A percentile compares a stretch with the other conserved stretches of the same genome.
These are phyloP conservation scores for Enteromius trimaculatus DNA, from an alignment of 2,797 vertebrate species.

Conservation along the genomic window DNA sequence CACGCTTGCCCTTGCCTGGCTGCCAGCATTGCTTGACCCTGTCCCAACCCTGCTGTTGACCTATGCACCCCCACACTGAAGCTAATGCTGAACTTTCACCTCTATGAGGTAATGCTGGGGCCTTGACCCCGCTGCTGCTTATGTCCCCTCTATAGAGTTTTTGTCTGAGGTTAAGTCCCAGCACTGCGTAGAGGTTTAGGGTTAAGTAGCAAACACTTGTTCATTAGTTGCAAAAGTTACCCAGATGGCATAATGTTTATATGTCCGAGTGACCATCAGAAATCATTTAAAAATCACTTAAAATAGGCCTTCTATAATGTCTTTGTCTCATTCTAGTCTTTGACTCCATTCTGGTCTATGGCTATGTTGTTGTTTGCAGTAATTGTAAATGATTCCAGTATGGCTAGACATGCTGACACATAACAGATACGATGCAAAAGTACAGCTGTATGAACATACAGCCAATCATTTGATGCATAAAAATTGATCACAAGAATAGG, in stretches of 20 bases:
- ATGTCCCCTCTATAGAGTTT: conserved; percentile 34
- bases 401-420: not conserved
- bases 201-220: conserved; percentile 58
- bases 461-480: conserved; percentile 8
- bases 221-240: conserved; percentile 19
- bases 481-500: conserved; percentile 31
- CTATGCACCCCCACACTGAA: conserved; percentile 42
- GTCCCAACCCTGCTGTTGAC: conserved; percentile 68
- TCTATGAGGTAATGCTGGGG: conserved; percentile 45
- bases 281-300: not conserved
- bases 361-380: not conserved
- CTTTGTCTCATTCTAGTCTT: not conserved
- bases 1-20: conserved; percentile 51
- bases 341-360: not conserved
- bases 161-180: conserved; percentile 43
- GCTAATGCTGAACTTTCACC: conserved; percentile 52
- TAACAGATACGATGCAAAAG: conserved; percentile 16
- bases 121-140: conserved; percentile 46
- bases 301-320: not conserved
- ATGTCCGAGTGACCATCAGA: not conserved
- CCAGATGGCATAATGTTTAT: not conserved
- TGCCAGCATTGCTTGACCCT: conserved; percentile 67
- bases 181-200: conserved; percentile 48
- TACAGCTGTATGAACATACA: conserved; percentile 36
- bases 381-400: not conserved